Base-by-base conservation (phyloP, 2,797 vertebrate species). In the Pangasius macronema region DNA sequence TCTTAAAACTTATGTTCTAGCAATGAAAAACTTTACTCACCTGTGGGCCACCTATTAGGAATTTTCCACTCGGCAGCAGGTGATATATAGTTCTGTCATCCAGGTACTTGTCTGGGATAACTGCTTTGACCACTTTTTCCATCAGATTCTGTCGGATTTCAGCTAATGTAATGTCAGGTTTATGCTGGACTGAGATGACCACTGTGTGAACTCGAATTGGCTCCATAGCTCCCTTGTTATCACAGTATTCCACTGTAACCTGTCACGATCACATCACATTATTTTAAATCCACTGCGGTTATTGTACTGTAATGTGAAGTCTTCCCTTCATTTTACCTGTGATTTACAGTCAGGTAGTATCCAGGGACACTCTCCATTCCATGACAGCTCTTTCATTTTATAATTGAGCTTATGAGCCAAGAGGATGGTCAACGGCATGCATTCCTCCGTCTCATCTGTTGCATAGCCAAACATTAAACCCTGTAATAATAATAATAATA, bases 391-490 rank as follows among this genome's bases (percentile, higher is more conserved):
- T 91, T 91, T 95, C 90, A 96, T 91, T 90, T 90, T 94, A 79
- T 90, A 83, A 89, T 93, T 94, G 84, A 96, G 92, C 86, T 94
- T 95, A 84, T 96, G 95, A 49, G 95, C 95, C 88, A 96, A 72
- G 0, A 96, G 88, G 85, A 96, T 67, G 82, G 95, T 96, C 86
- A 96, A 70, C 0, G 96, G 95, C 95, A 96, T 96, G 39, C 93
- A 96, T 92, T 96, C 96, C n/a, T 96, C 94, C 0, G 95, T 97
- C 93, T 96, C 96, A 85, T 96, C 95, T 0, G 93, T 96, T 82
- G 96, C 96, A 65, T 95, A 97, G 61, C 95, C 96, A 82, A 97
- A 97, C 95, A 97, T 96, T 86, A 97, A 87, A 84, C 95, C 95
- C 96, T 96, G 89, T 27, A n/a, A 27, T 59, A 11, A 87, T 22